Evolutionary conservation across 2,113 vertebrate genomes (phyloP), one percentile per base, ranked within the genome.

Genomic region (Ovis canadensis): DNA sequence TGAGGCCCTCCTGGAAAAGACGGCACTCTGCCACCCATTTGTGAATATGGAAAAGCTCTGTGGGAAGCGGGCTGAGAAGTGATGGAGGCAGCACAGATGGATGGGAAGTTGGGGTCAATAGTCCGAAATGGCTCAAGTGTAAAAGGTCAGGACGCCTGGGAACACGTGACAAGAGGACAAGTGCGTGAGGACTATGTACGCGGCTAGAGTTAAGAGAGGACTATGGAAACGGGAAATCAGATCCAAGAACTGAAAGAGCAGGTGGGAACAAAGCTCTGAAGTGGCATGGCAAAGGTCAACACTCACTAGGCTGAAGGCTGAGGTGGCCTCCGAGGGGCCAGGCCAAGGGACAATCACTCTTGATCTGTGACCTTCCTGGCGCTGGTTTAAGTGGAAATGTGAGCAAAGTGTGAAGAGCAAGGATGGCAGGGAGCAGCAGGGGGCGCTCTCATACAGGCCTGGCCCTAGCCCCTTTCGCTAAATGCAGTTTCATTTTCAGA

Each of bases 371-470:
- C 16, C 33, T 17, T 25, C 7, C 21, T 3, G 0, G 3, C 4
- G 25, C 43, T 62, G 14, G 17, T 85, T 84, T 52, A 94, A 91
- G 16, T 36, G n/a, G 48, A 84, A 81, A 40, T 14, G 36, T 33
- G 78, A 57, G 43, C 16, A 4, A 78, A 52, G 36, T 7, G 36
- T 23, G 55, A 52, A 64, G 10, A 93, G 31, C 62, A 77, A 60
- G 36, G 43, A 50, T 27, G 3, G 6, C 16, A 78, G 3, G 59
- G 36, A 86, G n/a, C 97, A 91, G 88, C 62, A 98, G 96, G 78
- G 93, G 97, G 96, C 31, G 78, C 85, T 89, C 95, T 90, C 27
- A 88, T 6, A 31, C 29, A 90, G 83, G 40, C 64, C 16, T 40
- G 59, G 86, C 16, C 67, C 45, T 45, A 3, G 48, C 8, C 6